phyloP scores from a whole-genome alignment of 1,140 invertebrate genomes.

The Habropoda laboriosa region DNA sequence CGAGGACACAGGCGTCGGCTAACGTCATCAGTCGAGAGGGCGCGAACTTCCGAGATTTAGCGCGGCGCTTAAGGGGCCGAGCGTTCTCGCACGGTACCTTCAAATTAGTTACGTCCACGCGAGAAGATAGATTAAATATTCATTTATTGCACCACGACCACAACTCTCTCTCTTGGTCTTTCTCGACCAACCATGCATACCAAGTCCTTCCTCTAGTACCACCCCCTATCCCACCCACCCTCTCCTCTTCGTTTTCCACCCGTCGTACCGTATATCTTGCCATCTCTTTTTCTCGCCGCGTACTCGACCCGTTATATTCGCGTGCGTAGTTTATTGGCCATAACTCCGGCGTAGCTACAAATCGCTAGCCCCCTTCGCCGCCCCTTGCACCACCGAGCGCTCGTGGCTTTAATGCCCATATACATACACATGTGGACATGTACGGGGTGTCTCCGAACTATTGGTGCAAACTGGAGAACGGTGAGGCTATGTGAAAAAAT shows the following conservation, averaged over 20 bases:
- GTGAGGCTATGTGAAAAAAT: too few relatives aligned
- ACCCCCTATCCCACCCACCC: background rate
- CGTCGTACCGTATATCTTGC: background rate
- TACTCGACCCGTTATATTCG: constrained; percentile 72
- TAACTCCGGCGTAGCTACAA: constrained; percentile 78
- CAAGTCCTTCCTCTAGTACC: too few relatives aligned
- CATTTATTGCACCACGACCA: constrained; percentile 70
- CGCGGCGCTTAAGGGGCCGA: constrained; percentile 40
- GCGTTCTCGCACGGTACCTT: constrained; percentile 59
- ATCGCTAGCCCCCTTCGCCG: constrained; percentile 64
- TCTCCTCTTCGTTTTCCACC: too few relatives aligned
- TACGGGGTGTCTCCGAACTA: too few relatives aligned
- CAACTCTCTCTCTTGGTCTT: background rate
- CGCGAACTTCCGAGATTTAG: constrained; percentile 56
- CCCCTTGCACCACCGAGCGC: constrained; percentile 3
- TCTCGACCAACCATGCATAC: too few relatives aligned
- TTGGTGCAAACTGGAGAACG: too few relatives aligned
- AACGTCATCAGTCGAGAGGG: background rate
- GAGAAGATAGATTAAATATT: constrained; percentile 81
- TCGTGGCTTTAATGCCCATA: constrained; percentile 71
- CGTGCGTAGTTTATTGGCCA: constrained; percentile 79
- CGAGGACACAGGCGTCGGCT: background rate
- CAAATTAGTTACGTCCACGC: constrained; percentile 77
- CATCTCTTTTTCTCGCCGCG: constrained; percentile 23
- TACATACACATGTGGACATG: background rate